Conservation (phyloP, 2,113 vertebrate species). For the Glaucomys volans region DNA sequence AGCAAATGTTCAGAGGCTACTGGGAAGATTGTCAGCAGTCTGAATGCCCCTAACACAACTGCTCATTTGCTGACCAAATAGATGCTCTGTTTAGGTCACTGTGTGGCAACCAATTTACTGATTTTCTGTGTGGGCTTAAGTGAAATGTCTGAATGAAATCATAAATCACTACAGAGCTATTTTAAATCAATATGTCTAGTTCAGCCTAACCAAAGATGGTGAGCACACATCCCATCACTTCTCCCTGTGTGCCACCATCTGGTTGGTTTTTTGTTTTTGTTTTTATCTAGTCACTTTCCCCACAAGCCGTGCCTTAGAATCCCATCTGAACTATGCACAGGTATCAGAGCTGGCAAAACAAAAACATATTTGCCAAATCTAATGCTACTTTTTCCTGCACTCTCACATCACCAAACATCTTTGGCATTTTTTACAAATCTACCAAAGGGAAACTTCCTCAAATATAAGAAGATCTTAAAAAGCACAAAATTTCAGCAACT, state of each 20-base stretch:
- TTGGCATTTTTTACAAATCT: constrained; percentile 69
- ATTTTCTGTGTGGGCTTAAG: not conserved
- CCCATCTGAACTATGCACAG: not conserved
- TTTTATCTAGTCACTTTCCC: not conserved
- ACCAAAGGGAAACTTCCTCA: constrained; percentile 45
- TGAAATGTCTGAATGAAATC: not conserved
- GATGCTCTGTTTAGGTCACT: not conserved
- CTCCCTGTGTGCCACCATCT: not conserved
- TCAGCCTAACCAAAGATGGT: not conserved
- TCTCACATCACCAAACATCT: constrained; percentile 61
- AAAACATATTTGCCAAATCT: constrained; percentile 16
- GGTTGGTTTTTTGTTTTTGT: not conserved
- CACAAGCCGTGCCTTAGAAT: constrained; percentile 42
- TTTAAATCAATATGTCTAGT: not conserved
- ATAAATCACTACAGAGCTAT: not conserved
- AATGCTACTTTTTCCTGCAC: not conserved
- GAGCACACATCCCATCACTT: not conserved
- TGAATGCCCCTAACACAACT: not conserved
- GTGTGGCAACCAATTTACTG: not conserved
- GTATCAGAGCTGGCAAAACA: constrained; percentile 9
- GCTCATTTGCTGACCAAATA: constrained; percentile 25
- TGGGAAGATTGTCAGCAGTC: not conserved
- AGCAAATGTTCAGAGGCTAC: not conserved
- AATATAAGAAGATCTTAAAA: constrained; percentile 41
- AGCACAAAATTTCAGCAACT: constrained; percentile 18